Conservation (phyloP, 2,113 vertebrate genomes). For the Corythaeola cristata region DNA sequence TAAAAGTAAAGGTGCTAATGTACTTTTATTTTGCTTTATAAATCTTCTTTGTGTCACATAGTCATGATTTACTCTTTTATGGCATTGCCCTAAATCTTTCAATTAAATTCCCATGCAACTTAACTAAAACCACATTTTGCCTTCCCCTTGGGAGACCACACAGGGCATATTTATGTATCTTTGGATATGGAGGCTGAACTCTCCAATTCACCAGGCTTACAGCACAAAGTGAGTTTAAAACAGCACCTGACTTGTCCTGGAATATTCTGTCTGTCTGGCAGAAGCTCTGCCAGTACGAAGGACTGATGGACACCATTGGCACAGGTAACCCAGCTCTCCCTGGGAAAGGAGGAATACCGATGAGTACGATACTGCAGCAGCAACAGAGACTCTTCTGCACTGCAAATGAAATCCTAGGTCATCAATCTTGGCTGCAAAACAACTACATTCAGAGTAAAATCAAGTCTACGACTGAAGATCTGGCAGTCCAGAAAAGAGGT, state of each 20-base stretch:
- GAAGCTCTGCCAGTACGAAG: not conserved
- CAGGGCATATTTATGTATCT: slow-evolving; percentile 29
- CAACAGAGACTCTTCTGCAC: not conserved
- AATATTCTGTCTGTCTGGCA: not conserved
- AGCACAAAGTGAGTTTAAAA: not conserved
- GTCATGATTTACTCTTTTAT: slow-evolving; percentile 17
- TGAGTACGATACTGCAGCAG: not conserved
- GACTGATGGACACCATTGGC: accelerated
- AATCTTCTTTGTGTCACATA: not conserved
- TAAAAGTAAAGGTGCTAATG: slow-evolving; percentile 3
- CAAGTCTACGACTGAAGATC: not conserved
- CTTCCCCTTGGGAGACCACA: slow-evolving; percentile 45
- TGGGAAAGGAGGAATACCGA: not conserved
- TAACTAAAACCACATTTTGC: slow-evolving; percentile 59
- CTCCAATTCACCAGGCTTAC: not conserved
- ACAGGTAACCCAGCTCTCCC: not conserved
- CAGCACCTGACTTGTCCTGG: not conserved
- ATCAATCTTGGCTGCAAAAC: not conserved
- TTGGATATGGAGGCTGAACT: not conserved
- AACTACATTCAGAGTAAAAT: not conserved
- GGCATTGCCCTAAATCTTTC: slow-evolving; percentile 44
- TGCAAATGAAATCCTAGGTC: not conserved
- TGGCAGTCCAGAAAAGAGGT: not conserved
- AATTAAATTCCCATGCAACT: slow-evolving; percentile 48
- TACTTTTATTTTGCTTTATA: slow-evolving; percentile 39